phyloP scores from a whole-genome alignment of 2,888 invertebrate genomes.

The Agonopterix subpropinquella region DNA sequence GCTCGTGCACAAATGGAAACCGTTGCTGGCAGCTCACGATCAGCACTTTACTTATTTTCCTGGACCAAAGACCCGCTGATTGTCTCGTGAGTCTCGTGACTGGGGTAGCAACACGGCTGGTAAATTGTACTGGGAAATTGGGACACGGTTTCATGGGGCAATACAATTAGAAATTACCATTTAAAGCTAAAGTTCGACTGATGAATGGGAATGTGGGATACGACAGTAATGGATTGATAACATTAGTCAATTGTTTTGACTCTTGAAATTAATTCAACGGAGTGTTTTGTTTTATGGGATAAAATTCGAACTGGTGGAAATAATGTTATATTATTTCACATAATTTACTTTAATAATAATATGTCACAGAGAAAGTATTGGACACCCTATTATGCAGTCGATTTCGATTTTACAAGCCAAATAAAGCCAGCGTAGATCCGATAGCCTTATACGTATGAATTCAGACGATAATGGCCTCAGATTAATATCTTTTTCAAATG shows the following conservation, averaged over 20 bases:
- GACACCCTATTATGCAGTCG: constrained; percentile 12
- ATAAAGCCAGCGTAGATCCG: constrained; percentile 46
- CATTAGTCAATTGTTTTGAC: too few species aligned
- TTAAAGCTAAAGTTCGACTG: too few species aligned
- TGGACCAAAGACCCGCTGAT: constrained; percentile 31
- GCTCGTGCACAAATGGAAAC: constrained; percentile 39
- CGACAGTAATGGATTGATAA: background rate
- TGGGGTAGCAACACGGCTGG: constrained; percentile 18
- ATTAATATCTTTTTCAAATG: constrained; percentile 62
- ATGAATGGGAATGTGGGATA: too few species aligned
- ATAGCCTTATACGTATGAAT: constrained; percentile 58
- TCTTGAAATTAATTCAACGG: too few species aligned
- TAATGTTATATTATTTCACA: too few species aligned
- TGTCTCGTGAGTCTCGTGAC: constrained; percentile 24
- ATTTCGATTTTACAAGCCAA: constrained; percentile 52
- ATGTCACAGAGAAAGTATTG: background rate
- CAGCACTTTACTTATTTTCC: constrained; percentile 40
- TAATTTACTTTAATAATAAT: too few species aligned
- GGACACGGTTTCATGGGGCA: background rate
- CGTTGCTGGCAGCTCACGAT: constrained; percentile 33
- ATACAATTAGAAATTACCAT: too few species aligned
- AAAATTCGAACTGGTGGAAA: too few species aligned
- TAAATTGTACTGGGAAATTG: constrained; percentile 4
- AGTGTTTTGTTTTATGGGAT: too few species aligned
- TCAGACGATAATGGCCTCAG: constrained; percentile 59